Base-by-base conservation (phyloP, 2,888 invertebrate species). In the Neocrepidodera transversa region DNA sequence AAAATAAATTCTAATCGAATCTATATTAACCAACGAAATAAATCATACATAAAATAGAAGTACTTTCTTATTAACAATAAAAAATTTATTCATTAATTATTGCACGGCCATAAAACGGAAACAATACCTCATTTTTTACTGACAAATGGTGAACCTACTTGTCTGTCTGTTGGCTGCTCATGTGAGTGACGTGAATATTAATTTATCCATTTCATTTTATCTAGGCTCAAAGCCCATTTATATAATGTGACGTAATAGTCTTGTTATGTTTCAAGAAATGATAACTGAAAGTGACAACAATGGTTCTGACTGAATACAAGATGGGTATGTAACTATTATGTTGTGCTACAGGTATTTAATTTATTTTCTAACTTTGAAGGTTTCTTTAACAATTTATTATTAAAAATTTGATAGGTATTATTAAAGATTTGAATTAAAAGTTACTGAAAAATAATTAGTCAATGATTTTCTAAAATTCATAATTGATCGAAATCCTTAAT, bases 121-220 rank as follows among this genome's bases (percentile, higher is more conserved):
- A 48, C 52, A 56, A 56, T 49, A 47, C 56, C 38, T 53, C 30
- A 58, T 52, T 40, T 58, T 6, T 52, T 52, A 40, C 23, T 45
- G 32, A 47, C 43, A 51, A 43, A 51, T 35, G 20, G 8, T 49
- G 14, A 23, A 23, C 11, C n/a, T n/a, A n/a, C 23, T 23, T 23
- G 38, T 2, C 6, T 17, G 43, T 13, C 26, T 3, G 45, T 45
- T 14, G 2, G 14, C 16, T 23, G 26, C 7, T 17, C 45, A 45
- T 23, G 20, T 23, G 7, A 45, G 45, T 18, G 35, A 49, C 23
- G 40, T 53, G 26, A 53, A 58, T 53, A 2, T 32, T 32, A 11
- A 32, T 11, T 32, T 32, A 8, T 6, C 28, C 28, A 28, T 28
- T 28, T 10, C 8, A 28, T 6, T 11, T 32, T 11, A 4, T 32